phyloP scores from a whole-genome alignment of 2,888 invertebrate species.

The Frankliniella fusca region DNA sequence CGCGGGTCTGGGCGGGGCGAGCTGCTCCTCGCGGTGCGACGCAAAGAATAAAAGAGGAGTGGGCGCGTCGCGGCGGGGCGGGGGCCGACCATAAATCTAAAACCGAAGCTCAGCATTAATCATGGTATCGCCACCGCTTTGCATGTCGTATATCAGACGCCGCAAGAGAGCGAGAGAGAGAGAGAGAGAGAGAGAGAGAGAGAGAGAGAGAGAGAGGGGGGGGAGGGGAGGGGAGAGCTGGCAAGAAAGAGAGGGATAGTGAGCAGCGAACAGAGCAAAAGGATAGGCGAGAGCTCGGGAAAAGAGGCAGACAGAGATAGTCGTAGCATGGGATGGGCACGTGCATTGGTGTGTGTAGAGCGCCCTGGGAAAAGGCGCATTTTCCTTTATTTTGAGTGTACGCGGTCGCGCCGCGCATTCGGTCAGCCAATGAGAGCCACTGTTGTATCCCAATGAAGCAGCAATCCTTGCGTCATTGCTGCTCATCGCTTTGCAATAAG shows the following conservation, averaged over 20 bases:
- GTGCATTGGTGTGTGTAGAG: conserved; percentile 15
- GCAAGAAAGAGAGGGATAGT: too few species aligned
- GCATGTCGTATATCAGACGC: conserved; percentile 21
- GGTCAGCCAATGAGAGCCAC: conserved; percentile 8
- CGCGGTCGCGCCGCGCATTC: background rate
- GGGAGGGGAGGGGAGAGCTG: background rate
- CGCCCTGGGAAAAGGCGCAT: conserved; percentile 27
- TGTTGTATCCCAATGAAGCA: conserved; percentile 10
- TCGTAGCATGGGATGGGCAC: too few species aligned
- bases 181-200: background rate
- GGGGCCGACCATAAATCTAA: conserved; percentile 6
- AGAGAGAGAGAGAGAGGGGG: background rate
- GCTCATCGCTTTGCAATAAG: background rate
- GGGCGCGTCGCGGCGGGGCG: background rate
- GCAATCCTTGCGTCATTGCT: background rate
- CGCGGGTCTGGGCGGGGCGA: background rate
- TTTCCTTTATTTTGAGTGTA: conserved; percentile 3
- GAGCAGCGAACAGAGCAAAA: too few species aligned
- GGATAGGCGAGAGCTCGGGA: too few species aligned
- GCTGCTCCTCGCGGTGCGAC: background rate
- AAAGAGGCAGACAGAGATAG: too few species aligned
- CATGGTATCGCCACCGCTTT: conserved; percentile 16
- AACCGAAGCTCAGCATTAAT: conserved; percentile 24
- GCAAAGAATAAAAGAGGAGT: background rate
- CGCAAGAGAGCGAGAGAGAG: background rate